phyloP scores from a whole-genome alignment of 1,140 invertebrate genomes.

The Leptinotarsa defecta region DNA sequence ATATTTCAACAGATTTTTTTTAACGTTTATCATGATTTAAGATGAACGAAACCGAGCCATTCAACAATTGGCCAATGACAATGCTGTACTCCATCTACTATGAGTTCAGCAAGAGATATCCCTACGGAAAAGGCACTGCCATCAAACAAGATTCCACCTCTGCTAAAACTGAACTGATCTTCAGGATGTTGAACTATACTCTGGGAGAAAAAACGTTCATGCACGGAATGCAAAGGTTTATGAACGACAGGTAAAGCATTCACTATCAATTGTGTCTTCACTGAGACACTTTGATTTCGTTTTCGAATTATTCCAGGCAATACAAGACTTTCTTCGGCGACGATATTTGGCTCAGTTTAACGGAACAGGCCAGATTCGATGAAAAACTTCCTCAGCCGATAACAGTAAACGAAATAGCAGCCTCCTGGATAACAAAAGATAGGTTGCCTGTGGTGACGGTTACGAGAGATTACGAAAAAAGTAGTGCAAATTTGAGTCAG shows the following conservation, averaged over 20 bases:
- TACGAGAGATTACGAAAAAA: slow-evolving; percentile 68
- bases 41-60: slow-evolving; percentile 70
- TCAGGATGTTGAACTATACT: slow-evolving; percentile 91
- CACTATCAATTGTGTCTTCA: too few relatives aligned
- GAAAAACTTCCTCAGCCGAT: slow-evolving; percentile 62
- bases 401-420: slow-evolving; percentile 69
- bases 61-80: slow-evolving; percentile 77
- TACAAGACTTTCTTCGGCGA: slow-evolving; percentile 77
- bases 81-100: slow-evolving; percentile 75
- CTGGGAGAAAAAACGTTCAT: slow-evolving; percentile 80
- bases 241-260: slow-evolving; percentile 61
- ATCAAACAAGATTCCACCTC: slow-evolving; percentile 73
- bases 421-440: slow-evolving; percentile 82
- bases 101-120: slow-evolving; percentile 73
- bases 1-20: background rate
- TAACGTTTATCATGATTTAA: slow-evolving; percentile 44
- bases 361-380: slow-evolving; percentile 67
- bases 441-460: slow-evolving; percentile 80
- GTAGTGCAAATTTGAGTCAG: slow-evolving; percentile 68
- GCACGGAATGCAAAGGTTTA: slow-evolving; percentile 72
- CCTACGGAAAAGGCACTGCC: slow-evolving; percentile 71
- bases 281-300: background rate
- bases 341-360: slow-evolving; percentile 80
- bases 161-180: slow-evolving; percentile 81
- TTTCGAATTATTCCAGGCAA: slow-evolving; percentile 58